A percentile compares a stretch with the other conserved stretches of the same genome.
Evolutionary conservation across 2,888 invertebrate species (phyloP).

Genomic region (Beris chalybata): DNA sequence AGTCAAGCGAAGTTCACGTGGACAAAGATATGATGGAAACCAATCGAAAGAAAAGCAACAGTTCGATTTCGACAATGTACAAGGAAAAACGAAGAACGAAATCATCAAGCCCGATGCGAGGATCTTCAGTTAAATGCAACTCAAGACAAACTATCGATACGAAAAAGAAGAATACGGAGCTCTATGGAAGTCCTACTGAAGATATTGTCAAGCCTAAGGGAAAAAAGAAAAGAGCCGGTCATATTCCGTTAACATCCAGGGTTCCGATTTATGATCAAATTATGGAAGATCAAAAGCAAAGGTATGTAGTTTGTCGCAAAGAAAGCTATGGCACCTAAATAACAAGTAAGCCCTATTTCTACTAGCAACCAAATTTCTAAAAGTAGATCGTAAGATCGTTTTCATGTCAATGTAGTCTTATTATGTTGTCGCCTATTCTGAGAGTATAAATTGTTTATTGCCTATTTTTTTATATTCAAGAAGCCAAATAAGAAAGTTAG

Average conservation of each 20-base stretch:
- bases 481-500: conserved; percentile 62
- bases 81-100: conserved; percentile 55
- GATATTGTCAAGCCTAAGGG: conserved; percentile 56
- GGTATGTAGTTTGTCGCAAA: conserved; percentile 53
- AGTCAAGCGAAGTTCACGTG: background rate
- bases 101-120: conserved; percentile 62
- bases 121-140: conserved; percentile 47
- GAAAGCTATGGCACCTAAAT: too few relatives aligned
- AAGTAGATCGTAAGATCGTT: too few relatives aligned
- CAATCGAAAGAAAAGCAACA: background rate
- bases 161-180: conserved; percentile 1
- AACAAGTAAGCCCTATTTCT: too few relatives aligned
- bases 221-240: conserved; percentile 60
- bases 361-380: too few relatives aligned
- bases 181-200: conserved; percentile 7
- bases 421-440: too few relatives aligned
- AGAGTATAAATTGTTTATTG: too few relatives aligned
- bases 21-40: background rate
- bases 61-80: background rate
- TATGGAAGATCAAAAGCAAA: conserved; percentile 70
- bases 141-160: background rate
- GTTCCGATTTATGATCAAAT: conserved; percentile 73
- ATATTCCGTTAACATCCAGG: conserved; percentile 70
- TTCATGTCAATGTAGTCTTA: too few relatives aligned
- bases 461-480: conserved; percentile 49